Percentiles rank a stretch among this genome's conserved stretches.
Conservation (phyloP, 2,888 invertebrate species). For the Callinectes sapidus region DNA sequence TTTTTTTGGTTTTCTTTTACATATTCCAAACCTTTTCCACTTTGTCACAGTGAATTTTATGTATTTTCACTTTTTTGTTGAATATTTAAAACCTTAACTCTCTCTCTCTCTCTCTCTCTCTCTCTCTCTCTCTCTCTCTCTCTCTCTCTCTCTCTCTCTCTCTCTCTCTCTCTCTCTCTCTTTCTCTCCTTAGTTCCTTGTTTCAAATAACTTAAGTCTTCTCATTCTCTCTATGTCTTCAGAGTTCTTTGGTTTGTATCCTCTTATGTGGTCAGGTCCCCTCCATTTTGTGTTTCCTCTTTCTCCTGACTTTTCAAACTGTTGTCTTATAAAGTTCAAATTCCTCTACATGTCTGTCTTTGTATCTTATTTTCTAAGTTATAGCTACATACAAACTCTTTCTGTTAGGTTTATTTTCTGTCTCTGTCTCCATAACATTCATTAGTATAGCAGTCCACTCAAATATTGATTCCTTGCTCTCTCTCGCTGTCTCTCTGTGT, state of each 20-base stretch:
- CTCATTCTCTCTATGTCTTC: too few species aligned
- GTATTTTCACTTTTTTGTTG: background rate
- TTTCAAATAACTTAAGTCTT: too few species aligned
- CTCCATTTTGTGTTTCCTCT: too few species aligned
- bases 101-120: background rate
- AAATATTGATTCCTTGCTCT: too few species aligned
- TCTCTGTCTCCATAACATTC: background rate
- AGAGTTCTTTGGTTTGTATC: too few species aligned
- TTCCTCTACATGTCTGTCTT: too few species aligned
- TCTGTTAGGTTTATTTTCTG: background rate
- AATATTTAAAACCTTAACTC: background rate
- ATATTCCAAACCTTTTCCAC: background rate
- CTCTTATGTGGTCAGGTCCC: too few species aligned
- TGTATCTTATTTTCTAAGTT: too few species aligned
- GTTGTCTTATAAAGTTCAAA: too few species aligned
- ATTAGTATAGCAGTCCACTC: too few species aligned
- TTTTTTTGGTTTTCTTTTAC: background rate
- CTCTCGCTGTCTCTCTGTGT: background rate
- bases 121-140: background rate
- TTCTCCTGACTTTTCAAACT: too few species aligned
- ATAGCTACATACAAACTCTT: too few species aligned
- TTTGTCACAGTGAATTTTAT: background rate
- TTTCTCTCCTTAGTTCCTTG: conserved; percentile 4
- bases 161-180: conserved; percentile 6
- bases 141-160: background rate